These are phyloP conservation scores for Catharus bicknelli DNA, from an alignment of 2,113 vertebrate genomes.

Conservation along the genomic window DNA sequence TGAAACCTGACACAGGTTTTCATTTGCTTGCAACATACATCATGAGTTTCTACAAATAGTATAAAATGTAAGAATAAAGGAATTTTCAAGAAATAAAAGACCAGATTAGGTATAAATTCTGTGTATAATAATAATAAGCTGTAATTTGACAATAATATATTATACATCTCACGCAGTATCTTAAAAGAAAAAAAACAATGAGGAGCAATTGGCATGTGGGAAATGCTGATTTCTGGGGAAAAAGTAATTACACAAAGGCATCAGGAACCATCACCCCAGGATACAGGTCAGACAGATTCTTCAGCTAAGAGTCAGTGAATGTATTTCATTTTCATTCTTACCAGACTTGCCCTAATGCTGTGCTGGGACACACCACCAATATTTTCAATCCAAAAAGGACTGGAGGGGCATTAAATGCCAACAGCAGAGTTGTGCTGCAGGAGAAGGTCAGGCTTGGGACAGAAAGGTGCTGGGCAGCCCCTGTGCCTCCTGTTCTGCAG, in stretches of 20 bases:
- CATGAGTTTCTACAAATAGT: background rate
- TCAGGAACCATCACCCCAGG: background rate
- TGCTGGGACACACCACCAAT: background rate
- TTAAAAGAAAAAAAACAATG: background rate
- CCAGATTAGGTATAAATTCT: background rate
- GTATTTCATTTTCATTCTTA: background rate
- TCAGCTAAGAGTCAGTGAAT: background rate
- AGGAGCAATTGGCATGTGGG: background rate
- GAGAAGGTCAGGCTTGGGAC: background rate
- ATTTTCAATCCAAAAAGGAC: background rate
- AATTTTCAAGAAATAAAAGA: background rate
- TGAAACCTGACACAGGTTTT: background rate
- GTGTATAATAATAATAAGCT: slow-evolving; percentile 9
- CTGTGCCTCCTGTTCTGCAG: background rate
- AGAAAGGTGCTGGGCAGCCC: background rate
- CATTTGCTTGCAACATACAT: background rate
- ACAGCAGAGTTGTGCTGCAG: background rate
- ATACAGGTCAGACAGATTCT: background rate
- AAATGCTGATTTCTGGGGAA: background rate
- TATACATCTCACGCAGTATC: background rate
- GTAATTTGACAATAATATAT: slow-evolving; percentile 1
- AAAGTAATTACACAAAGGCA: background rate
- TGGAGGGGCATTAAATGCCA: background rate
- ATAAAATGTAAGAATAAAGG: background rate
- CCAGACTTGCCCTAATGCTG: background rate